Conservation (phyloP, 2,797 vertebrate species). For the Falco rusticolus region DNA sequence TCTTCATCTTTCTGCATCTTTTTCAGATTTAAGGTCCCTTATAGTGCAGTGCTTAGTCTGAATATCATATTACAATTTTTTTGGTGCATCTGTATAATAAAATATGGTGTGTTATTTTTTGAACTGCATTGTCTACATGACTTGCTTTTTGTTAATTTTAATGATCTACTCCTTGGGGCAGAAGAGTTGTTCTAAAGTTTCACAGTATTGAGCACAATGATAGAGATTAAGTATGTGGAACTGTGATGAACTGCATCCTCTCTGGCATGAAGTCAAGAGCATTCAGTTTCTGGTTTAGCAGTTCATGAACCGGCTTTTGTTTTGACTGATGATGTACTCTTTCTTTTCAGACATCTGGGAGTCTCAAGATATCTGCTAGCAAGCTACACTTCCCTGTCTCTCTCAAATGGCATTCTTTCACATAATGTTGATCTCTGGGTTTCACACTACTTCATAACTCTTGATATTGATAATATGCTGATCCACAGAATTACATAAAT, state of each 20-base stretch:
- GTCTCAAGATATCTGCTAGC: constrained; percentile 27
- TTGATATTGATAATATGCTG: background rate
- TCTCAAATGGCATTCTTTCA: background rate
- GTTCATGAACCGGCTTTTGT: constrained; percentile 52
- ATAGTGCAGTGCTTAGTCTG: background rate
- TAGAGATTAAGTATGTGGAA: constrained; percentile 65
- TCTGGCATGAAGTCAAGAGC: constrained; percentile 49
- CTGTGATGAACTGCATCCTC: constrained; percentile 65
- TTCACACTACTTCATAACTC: background rate
- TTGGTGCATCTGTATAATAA: background rate
- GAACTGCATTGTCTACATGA: constrained; percentile 22
- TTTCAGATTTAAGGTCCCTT: background rate
- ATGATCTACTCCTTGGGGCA: constrained; percentile 46
- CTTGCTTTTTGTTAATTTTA: constrained; percentile 55
- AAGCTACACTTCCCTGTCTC: background rate
- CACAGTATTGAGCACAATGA: constrained; percentile 7
- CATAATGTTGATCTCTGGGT: background rate
- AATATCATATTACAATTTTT: background rate
- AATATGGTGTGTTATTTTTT: constrained; percentile 53
- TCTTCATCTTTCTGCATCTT: background rate
- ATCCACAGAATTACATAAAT: background rate
- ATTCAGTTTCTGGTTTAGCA: constrained; percentile 54
- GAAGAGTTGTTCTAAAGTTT: constrained; percentile 52
- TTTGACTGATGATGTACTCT: constrained; percentile 52
- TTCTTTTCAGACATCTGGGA: constrained; percentile 52